These are phyloP conservation scores for Matsumurasca onukii DNA, from an alignment of 1,140 invertebrate species.

Conservation along the genomic window DNA sequence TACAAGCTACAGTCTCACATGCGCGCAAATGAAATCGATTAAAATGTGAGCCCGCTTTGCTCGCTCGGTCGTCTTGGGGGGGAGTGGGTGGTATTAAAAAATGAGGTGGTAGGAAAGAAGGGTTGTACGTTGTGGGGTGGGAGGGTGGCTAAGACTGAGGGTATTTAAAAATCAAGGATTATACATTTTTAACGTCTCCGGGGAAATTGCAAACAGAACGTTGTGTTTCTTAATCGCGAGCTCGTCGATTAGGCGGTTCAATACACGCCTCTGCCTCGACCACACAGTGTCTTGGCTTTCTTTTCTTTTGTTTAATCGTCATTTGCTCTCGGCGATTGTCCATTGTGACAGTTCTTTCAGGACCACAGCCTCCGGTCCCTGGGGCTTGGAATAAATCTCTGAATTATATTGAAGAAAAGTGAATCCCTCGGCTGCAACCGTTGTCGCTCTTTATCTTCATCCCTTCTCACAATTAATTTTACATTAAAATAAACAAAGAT, in stretches of 20 bases:
- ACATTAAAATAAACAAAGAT: too few relatives aligned
- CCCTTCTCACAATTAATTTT: too few relatives aligned
- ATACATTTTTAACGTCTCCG: conserved; percentile 35
- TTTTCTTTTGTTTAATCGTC: background rate
- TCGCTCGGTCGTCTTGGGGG: conserved; percentile 18
- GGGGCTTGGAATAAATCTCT: too few relatives aligned
- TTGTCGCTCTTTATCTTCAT: too few relatives aligned
- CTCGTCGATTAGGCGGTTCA: background rate
- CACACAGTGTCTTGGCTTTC: background rate
- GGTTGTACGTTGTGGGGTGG: conserved; percentile 20
- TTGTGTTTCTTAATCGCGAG: conserved; percentile 5
- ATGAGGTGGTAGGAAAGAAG: conserved; percentile 34
- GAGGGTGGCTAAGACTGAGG: conserved; percentile 27
- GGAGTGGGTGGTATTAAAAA: conserved; percentile 36
- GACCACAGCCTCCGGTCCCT: too few relatives aligned
- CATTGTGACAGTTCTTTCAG: too few relatives aligned
- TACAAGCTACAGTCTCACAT: conserved; percentile 39
- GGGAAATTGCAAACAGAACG: conserved; percentile 30
- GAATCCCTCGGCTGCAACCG: too few relatives aligned
- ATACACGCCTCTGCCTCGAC: background rate
- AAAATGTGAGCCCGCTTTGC: conserved; percentile 38
- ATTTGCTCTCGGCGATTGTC: background rate
- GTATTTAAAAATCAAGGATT: conserved; percentile 37
- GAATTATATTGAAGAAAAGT: too few relatives aligned
- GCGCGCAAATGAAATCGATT: conserved; percentile 41